These are phyloP conservation scores for Monochamus alternatus DNA, from an alignment of 2,888 invertebrate species.

Conservation along the genomic window DNA sequence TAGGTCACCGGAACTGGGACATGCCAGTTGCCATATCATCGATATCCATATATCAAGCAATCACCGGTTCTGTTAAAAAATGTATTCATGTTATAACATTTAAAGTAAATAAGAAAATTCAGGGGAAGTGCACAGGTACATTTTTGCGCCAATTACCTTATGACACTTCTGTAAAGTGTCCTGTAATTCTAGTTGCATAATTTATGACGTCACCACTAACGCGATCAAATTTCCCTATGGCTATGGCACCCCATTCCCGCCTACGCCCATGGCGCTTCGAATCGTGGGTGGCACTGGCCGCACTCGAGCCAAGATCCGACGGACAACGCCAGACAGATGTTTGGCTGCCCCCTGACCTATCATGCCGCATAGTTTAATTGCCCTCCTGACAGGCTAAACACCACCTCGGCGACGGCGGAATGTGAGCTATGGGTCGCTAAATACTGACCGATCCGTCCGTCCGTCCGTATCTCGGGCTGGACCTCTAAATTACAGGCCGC, in stretches of 20 bases:
- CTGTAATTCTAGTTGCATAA: too few relatives aligned
- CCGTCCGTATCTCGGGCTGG: slow-evolving; percentile 37
- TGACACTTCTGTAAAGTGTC: too few relatives aligned
- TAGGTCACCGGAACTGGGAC: too few relatives aligned
- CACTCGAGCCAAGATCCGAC: slow-evolving; percentile 7
- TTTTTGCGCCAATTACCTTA: too few relatives aligned
- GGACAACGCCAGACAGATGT: slow-evolving; percentile 39
- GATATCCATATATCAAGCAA: too few relatives aligned
- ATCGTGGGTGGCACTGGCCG: slow-evolving; percentile 30
- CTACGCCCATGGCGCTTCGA: slow-evolving; percentile 1
- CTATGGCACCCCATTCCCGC: not conserved
- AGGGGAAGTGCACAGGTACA: too few relatives aligned
- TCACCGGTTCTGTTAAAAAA: too few relatives aligned
- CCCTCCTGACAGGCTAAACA: slow-evolving; percentile 64
- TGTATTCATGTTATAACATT: too few relatives aligned
- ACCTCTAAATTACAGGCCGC: slow-evolving; percentile 49
- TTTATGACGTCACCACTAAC: too few relatives aligned
- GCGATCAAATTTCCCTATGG: too few relatives aligned
- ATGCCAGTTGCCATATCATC: too few relatives aligned
- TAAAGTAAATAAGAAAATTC: too few relatives aligned
- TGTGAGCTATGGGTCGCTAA: slow-evolving; percentile 62
- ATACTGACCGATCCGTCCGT: slow-evolving; percentile 49
- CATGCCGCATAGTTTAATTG: slow-evolving; percentile 63
- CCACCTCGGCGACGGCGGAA: slow-evolving; percentile 55
- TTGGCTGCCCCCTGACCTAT: slow-evolving; percentile 61